Conservation (phyloP, 2,888 invertebrate genomes). For the Hirtodrosophila cameraria region DNA sequence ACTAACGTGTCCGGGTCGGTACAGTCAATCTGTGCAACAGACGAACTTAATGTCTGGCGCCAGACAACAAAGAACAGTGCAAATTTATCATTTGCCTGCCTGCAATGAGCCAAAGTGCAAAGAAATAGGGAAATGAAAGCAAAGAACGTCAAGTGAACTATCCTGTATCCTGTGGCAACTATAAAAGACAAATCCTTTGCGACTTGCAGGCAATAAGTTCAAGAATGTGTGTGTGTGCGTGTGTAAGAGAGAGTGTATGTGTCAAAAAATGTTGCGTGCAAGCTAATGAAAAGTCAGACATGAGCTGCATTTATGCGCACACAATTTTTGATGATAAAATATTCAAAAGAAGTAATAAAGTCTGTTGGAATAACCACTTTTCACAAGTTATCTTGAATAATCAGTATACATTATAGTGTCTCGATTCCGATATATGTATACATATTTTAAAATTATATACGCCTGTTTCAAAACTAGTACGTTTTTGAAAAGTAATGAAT, state of each 20-base stretch:
- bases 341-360: no score
- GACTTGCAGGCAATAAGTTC: slow-evolving; percentile 20
- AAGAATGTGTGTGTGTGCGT: neutral
- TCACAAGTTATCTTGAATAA: no score
- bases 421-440: no score
- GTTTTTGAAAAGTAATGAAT: no score
- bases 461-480: no score
- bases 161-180: slow-evolving; percentile 13
- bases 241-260: no score
- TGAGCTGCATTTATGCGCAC: slow-evolving; percentile 17
- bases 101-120: slow-evolving; percentile 47
- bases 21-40: slow-evolving; percentile 57
- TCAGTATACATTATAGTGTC: no score
- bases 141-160: neutral
- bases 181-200: slow-evolving; percentile 30
- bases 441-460: no score
- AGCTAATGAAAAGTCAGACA: slow-evolving; percentile 33
- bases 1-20: slow-evolving; percentile 8
- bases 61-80: slow-evolving; percentile 71
- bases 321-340: neutral
- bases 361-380: no score
- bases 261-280: slow-evolving; percentile 29
- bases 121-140: slow-evolving; percentile 5
- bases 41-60: slow-evolving; percentile 56
- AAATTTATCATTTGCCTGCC: slow-evolving; percentile 72